phyloP scores from a whole-genome alignment of 2,113 vertebrate genomes.

The Malurus elegans region DNA sequence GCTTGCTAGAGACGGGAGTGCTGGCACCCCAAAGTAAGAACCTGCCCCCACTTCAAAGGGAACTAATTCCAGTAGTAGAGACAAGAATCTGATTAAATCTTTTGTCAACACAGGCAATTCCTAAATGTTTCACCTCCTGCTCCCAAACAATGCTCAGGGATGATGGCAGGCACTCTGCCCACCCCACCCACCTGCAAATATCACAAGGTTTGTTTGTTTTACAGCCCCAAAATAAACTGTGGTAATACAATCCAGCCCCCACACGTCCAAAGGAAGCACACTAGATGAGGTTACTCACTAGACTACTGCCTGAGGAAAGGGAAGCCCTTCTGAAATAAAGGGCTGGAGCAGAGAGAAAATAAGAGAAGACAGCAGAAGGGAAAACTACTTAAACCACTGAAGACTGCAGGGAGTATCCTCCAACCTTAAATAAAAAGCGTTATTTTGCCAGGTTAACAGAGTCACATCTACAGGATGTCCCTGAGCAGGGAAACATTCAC shows the following conservation, averaged over 20 bases:
- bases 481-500: neutral
- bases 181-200: neutral
- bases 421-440: neutral
- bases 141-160: neutral
- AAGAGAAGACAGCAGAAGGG: neutral
- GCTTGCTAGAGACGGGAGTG: neutral
- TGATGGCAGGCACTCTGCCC: neutral
- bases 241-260: neutral
- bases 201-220: constrained; percentile 11
- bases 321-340: constrained; percentile 29
- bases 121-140: neutral
- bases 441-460: neutral
- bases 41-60: neutral
- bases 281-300: constrained; percentile 4
- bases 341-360: neutral
- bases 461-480: neutral
- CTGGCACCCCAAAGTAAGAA: neutral
- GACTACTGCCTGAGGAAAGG: constrained; percentile 2
- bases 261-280: neutral
- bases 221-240: constrained; percentile 4
- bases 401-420: neutral
- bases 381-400: neutral
- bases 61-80: rapidly evolving
- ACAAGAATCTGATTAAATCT: neutral
- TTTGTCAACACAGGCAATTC: neutral